A percentile compares a stretch with the other conserved stretches of the same genome.
These are phyloP conservation scores for Pangasianodon gigas DNA, from an alignment of 2,113 vertebrate genomes.

Conservation along the genomic window DNA sequence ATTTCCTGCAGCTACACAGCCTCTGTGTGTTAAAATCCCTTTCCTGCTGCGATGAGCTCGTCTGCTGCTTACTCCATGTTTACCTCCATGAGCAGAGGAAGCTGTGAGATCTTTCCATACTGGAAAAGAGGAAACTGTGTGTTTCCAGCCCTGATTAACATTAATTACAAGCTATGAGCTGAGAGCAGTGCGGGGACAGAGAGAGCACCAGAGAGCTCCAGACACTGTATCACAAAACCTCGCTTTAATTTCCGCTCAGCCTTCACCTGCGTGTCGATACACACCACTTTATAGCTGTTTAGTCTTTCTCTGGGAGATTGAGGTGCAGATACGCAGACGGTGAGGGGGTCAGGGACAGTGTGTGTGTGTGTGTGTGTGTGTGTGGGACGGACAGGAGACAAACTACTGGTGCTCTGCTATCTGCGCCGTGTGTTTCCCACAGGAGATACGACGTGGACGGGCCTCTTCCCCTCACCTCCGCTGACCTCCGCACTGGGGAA, in stretches of 20 bases:
- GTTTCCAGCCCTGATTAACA: conserved; percentile 3
- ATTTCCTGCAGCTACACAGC: conserved; percentile 44
- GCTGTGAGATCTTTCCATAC: conserved; percentile 26
- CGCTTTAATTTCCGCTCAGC: background rate
- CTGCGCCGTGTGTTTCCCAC: conserved; percentile 50
- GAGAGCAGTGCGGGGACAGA: background rate
- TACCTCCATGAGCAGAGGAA: background rate
- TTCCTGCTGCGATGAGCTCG: conserved; percentile 3
- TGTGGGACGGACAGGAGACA: conserved; percentile 40
- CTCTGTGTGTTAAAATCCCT: conserved; percentile 22
- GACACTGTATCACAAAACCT: background rate
- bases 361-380: conserved; percentile 44
- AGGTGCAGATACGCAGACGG: conserved; percentile 32
- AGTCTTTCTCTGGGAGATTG: conserved; percentile 36
- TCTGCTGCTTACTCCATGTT: conserved; percentile 22
- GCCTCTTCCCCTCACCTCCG: conserved; percentile 50
- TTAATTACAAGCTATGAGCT: background rate
- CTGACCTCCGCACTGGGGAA: conserved; percentile 36
- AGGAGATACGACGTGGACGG: conserved; percentile 46
- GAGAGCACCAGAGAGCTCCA: background rate
- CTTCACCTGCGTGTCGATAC: conserved; percentile 11
- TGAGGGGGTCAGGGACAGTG: conserved; percentile 47
- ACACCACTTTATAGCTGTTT: conserved; percentile 29
- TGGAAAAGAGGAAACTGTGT: conserved; percentile 10
- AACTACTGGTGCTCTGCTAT: conserved; percentile 46